Evolutionary conservation across 2,888 invertebrate species (phyloP), one percentile per base, ranked within the genome.

Genomic region (Diaperis boleti): DNA sequence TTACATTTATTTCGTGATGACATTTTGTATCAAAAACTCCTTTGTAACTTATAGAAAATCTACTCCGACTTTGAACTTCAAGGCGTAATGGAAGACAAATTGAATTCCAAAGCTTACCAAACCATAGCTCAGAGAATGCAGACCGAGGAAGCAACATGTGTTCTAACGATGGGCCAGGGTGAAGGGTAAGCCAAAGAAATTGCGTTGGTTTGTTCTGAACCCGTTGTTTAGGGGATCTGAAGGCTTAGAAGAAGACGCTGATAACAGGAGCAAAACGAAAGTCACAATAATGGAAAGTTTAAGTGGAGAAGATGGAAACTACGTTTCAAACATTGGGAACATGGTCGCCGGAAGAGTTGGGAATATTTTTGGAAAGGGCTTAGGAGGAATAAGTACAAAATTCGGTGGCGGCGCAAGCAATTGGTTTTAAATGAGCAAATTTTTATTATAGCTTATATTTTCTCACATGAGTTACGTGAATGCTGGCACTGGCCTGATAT

Each of bases 31-130:
- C 11, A n/a, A 11, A 13, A 5, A 35, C 8, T 11, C 6, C 6
- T 4, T 6, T 26, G 26, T 26, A 26, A 26, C 1, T 83, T 82
- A 33, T 83, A 98, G 95, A 99, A 99, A 92, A 90, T 98, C 82
- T 98, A 97, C 85, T 95, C 96, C 44, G 98, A 99, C 84, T 99
- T 98, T 83, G 98, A 98, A 85, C 88, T 99, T 64, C 98, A 99
- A 85, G 98, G 98, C 69, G 97, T 99, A 39, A 95, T 96, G 82
- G 98, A 98, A 78, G 97, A 98, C 80, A 95, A 95, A 82, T 85
- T 99, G 61, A 96, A 97, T 84, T 95, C 95, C 66, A 97, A 97
- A 85, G 89, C 90, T 72, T 98, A 98, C 86, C 94, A 96, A 84
- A 91, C 89, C 64, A 92, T 98, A 73, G 91, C 92, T 60, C 91